Evolutionary conservation across 1,140 invertebrate genomes (phyloP).

Genomic region (Ceratosolen solmsi): DNA sequence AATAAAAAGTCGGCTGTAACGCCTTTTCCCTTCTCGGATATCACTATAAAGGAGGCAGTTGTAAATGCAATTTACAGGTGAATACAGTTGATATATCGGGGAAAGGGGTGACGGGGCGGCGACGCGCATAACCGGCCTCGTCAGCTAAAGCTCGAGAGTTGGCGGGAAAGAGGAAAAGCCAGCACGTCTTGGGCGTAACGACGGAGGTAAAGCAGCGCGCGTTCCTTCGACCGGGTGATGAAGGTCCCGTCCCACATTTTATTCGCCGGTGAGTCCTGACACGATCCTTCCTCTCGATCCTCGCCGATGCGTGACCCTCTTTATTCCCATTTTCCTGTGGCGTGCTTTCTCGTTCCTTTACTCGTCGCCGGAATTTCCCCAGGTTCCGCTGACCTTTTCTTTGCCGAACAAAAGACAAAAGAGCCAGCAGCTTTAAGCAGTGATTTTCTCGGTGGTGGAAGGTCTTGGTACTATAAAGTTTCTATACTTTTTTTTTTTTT

Average conservation of each 20-base stretch:
- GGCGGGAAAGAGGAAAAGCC: not conserved
- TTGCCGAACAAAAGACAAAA: not conserved
- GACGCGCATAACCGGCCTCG: not conserved
- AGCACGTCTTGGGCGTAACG: slow-evolving; percentile 29
- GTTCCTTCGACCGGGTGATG: not conserved
- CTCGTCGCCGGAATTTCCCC: not conserved
- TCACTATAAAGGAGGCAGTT: not conserved
- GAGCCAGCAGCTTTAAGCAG: not conserved
- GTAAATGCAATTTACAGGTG: not conserved
- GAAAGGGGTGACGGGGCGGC: not conserved
- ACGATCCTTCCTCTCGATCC: not conserved
- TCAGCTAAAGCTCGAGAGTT: slow-evolving; percentile 2
- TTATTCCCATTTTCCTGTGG: not conserved
- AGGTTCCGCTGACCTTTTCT: not conserved
- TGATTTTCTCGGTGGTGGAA: not conserved
- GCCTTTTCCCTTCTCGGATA: too few species aligned
- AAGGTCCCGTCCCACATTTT: slow-evolving; percentile 11
- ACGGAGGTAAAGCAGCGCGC: not conserved
- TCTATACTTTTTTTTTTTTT: not conserved
- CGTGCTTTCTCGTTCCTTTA: not conserved
- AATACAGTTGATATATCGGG: slow-evolving; percentile 2
- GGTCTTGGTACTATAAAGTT: not conserved
- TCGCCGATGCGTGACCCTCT: not conserved
- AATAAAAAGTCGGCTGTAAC: too few species aligned
- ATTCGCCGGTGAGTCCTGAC: not conserved